These are phyloP conservation scores for Oncorhynchus kisutch DNA, from an alignment of 2,113 vertebrate species.

Conservation along the genomic window DNA sequence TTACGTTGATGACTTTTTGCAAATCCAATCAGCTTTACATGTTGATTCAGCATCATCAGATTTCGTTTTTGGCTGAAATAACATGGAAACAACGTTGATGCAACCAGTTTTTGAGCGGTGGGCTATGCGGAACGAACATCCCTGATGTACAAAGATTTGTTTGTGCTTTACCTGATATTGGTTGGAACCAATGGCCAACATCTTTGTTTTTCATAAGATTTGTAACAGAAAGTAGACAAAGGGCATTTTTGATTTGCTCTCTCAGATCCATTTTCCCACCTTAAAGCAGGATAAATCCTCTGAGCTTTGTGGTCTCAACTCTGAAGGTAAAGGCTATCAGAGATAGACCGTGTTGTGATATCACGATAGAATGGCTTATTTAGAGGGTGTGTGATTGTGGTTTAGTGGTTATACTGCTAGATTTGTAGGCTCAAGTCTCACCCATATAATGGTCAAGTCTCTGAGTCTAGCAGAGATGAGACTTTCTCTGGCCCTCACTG, in stretches of 20 bases:
- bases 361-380: not conserved
- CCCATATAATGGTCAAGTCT: conserved; percentile 10
- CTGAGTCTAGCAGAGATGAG: conserved; percentile 16
- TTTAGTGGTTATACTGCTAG: not conserved
- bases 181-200: not conserved
- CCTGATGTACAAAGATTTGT: not conserved
- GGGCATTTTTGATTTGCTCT: conserved; percentile 45
- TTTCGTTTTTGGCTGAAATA: too few species aligned
- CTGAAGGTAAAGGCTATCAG: conserved; percentile 55
- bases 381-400: conserved; percentile 4
- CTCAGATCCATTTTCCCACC: conserved; percentile 34
- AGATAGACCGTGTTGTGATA: conserved; percentile 16
- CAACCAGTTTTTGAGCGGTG: too few species aligned
- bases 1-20: too few species aligned
- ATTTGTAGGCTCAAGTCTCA: not conserved
- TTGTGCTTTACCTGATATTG: not conserved
- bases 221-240: conserved; percentile 23
- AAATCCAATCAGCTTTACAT: too few species aligned
- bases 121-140: not conserved
- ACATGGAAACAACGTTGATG: too few species aligned
- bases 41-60: too few species aligned
- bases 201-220: conserved; percentile 19
- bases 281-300: conserved; percentile 54
- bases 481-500: not conserved
- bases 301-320: conserved; percentile 60